A percentile compares a stretch with the other conserved stretches of the same genome.
These are phyloP conservation scores for Scaptomyza polygonia DNA, from an alignment of 2,888 invertebrate genomes.

Conservation along the genomic window DNA sequence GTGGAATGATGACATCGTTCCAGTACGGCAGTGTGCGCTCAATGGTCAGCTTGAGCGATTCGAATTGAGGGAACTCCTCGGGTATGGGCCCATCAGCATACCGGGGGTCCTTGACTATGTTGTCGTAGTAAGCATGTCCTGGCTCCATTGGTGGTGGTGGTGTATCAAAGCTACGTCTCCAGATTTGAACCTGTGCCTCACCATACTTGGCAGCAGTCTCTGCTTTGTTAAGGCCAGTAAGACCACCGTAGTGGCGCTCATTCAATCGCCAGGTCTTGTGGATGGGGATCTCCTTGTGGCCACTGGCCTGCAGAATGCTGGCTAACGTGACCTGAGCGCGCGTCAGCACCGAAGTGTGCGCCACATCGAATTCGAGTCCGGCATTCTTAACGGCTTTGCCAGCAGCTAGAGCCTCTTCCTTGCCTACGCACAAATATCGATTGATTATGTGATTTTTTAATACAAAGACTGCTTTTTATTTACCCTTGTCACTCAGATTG, in stretches of 20 bases:
- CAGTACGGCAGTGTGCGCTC: constrained; percentile 94
- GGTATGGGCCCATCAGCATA: constrained; percentile 90
- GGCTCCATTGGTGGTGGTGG: constrained; percentile 94
- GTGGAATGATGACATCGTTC: constrained; percentile 90
- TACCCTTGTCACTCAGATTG: constrained; percentile 89
- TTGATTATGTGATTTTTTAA: constrained; percentile 13
- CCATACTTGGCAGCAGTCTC: constrained; percentile 95
- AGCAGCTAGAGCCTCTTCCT: constrained; percentile 85
- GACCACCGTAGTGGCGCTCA: constrained; percentile 94
- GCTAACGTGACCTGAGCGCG: constrained; percentile 92
- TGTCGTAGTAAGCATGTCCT: constrained; percentile 91
- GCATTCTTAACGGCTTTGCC: constrained; percentile 92
- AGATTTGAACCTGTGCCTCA: constrained; percentile 92
- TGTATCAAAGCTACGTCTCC: constrained; percentile 93
- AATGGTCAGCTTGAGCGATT: constrained; percentile 93
- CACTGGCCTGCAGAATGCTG: constrained; percentile 88
- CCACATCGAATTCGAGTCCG: constrained; percentile 90
- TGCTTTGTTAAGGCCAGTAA: constrained; percentile 94
- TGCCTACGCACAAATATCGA: constrained; percentile 66
- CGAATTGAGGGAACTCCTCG: constrained; percentile 93
- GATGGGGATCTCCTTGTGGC: constrained; percentile 89
- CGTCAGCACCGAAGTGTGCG: constrained; percentile 92
- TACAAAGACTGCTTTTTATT: constrained; percentile 35
- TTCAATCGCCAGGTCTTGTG: constrained; percentile 93
- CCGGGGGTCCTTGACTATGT: constrained; percentile 91